Evolutionary conservation across 1,140 invertebrate species (phyloP), one percentile per base, ranked within the genome.

Genomic region (Mesaphorura yosii): DNA sequence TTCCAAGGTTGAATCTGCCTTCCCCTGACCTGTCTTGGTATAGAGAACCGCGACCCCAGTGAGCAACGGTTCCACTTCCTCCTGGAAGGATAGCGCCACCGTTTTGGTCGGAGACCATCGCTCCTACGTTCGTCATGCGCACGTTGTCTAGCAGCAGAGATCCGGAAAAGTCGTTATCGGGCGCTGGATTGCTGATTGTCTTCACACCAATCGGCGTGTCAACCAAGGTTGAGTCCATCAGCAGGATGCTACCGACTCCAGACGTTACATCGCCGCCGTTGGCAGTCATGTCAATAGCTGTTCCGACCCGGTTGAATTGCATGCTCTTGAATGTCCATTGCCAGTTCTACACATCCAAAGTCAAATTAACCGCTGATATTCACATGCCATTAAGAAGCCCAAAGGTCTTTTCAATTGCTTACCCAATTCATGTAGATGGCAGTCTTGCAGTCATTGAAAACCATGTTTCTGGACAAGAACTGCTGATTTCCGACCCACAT

Each of bases 401-500:
- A 34, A 34, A 34, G 10, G 10, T 10, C 31, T 34, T 34, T 34
- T 34, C 10, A 34, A 29, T 22, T 47, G 46, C 27, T 47, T 55
- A 61, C 59, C 59, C 59, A 61, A 27, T 51, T 51, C 34, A 61
- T 61, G 53, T 49, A 61, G 23, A 61, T 55, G n/a, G 52, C 59
- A 0, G 59, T 61, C 10, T 52, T 14, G 23, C 51, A 57, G 3
- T 46, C 20, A 22, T 48, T 50, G 48, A 61, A 61, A 0, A 12
- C 19, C 31, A 61, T 28, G 15, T 51, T 55, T 25, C 27, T 57
- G 17, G 51, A 44, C 10, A 61, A 48, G 26, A 61, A 58, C 46
- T 61, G 59, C 51, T 61, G 59, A 26, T 61, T 61, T 46, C 59
- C 59, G 39, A 61, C 55, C 59, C 59, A 61, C 55, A 61, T 58